Conservation (phyloP, 2,888 invertebrate genomes). For the Diploptera punctata region DNA sequence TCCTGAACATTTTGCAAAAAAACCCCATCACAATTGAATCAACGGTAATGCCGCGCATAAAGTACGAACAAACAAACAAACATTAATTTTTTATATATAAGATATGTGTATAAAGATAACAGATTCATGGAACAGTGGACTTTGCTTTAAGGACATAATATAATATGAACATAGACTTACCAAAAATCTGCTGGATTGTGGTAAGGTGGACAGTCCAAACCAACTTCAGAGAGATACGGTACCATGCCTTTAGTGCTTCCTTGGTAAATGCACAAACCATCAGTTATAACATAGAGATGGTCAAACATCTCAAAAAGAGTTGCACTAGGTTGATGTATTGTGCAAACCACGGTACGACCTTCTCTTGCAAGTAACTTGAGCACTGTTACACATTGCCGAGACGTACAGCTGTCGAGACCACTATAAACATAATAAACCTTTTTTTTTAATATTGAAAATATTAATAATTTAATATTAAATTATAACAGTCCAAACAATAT, state of each 20-base stretch:
- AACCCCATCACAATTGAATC: too few species aligned
- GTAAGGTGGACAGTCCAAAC: conserved; percentile 85
- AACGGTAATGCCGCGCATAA: too few species aligned
- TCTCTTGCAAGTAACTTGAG: conserved; percentile 80
- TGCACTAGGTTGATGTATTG: conserved; percentile 94
- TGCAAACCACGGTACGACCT: conserved; percentile 88
- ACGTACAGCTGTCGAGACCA: conserved; percentile 88
- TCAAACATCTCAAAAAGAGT: conserved; percentile 93
- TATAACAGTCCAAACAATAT: too few species aligned
- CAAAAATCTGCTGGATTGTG: conserved; percentile 96
- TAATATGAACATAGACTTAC: too few species aligned
- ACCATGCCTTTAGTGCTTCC: conserved; percentile 77
- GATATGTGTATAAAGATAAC: too few species aligned
- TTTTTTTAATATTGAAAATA: too few species aligned
- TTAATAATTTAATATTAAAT: too few species aligned
- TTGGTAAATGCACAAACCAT: conserved; percentile 84
- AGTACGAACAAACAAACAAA: too few species aligned
- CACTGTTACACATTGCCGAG: conserved; percentile 81
- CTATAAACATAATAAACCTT: conserved; percentile 56
- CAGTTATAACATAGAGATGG: conserved; percentile 84
- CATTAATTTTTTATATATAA: too few species aligned
- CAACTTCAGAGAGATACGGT: conserved; percentile 77
- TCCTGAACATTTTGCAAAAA: too few species aligned
- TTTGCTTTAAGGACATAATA: too few species aligned
- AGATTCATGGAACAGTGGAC: too few species aligned